Base-by-base conservation (phyloP, 2,113 vertebrate species). In the Emydura subglobosa region DNA sequence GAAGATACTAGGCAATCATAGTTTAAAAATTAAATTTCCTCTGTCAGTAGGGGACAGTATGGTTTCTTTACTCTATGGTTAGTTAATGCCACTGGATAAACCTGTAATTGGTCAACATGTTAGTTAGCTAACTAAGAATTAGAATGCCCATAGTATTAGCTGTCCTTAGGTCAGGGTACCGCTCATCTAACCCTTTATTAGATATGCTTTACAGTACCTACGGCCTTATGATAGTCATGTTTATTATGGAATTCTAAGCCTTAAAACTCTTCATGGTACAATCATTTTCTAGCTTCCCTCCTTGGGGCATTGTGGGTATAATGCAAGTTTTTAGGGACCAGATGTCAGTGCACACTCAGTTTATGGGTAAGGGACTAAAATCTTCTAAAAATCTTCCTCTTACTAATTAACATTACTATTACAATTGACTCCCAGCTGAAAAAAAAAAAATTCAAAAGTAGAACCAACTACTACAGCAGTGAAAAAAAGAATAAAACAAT, bases 301-400 rank as follows among this genome's bases (percentile, higher is more conserved):
- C 72, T 79, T 82, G 83, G 93, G 82, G 54, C 92, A 65, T 61
- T 9, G 22, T 55, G 92, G 94, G 54, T 94, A 4, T 89, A 95
- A 86, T 57, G 88, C 42, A 24, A 25, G 39, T 86, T 78, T 93
- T 94, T 95, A 92, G 85, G 93, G 87, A 95, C 94, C 92, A 95
- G 89, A 96, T 94, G 95, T 82, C 91, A 93, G 95, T 96, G 50
- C 34, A 55, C 84, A 86, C 55, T 87, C n/a, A 89, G 49, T 92
- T 95, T 95, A 91, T 79, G 65, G 90, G 24, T 84, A 94, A 95
- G 91, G 5, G 82, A 96, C 85, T 42, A 82, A 93, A 91, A 78
- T 93, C 88, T 95, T 87, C 85, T 39, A 87, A 85, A 96, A 88
- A 84, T 91, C 92, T 74, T 94, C 86, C 92, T 91, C 50, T 91